These are phyloP conservation scores for Pelobates fuscus DNA, from an alignment of 2,113 vertebrate genomes.

Conservation along the genomic window DNA sequence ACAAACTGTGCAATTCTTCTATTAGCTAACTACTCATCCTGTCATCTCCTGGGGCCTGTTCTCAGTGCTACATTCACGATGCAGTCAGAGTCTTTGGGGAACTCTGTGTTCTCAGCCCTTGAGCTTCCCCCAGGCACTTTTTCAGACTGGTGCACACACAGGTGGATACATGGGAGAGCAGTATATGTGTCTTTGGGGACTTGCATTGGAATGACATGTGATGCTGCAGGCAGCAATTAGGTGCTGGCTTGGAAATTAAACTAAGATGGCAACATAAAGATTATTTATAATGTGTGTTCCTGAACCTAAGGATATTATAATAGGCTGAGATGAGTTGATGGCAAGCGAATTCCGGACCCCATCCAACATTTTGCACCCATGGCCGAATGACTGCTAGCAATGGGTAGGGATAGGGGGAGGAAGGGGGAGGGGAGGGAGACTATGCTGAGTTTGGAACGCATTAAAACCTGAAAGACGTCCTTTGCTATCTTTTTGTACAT, in stretches of 20 bases:
- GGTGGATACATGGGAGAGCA: constrained; percentile 16
- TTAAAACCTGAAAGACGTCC: no score
- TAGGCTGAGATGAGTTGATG: no score
- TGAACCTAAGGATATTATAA: background rate
- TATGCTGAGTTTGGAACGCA: no score
- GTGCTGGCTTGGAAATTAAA: constrained; percentile 45
- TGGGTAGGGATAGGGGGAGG: no score
- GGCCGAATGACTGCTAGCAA: no score
- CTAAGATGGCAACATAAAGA: constrained; percentile 6
- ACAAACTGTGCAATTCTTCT: constrained; percentile 12
- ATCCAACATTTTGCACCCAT: no score
- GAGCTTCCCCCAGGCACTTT: constrained; percentile 36
- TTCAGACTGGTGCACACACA: constrained; percentile 30
- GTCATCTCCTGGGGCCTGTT: constrained; percentile 21
- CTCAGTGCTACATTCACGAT: constrained; percentile 39
- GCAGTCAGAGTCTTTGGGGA: constrained; percentile 26
- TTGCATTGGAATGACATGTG: constrained; percentile 33
- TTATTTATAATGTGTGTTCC: background rate
- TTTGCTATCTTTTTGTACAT: no score
- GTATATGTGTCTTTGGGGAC: constrained; percentile 17
- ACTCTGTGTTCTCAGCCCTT: constrained; percentile 32
- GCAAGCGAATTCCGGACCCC: no score
- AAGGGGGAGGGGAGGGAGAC: no score
- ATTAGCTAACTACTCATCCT: constrained; percentile 9
- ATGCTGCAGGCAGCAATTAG: constrained; percentile 44